A percentile compares a stretch with the other conserved stretches of the same genome.
These are phyloP conservation scores for Drosophila equinoxialis DNA, from an alignment of 1,140 invertebrate species.

Conservation along the genomic window DNA sequence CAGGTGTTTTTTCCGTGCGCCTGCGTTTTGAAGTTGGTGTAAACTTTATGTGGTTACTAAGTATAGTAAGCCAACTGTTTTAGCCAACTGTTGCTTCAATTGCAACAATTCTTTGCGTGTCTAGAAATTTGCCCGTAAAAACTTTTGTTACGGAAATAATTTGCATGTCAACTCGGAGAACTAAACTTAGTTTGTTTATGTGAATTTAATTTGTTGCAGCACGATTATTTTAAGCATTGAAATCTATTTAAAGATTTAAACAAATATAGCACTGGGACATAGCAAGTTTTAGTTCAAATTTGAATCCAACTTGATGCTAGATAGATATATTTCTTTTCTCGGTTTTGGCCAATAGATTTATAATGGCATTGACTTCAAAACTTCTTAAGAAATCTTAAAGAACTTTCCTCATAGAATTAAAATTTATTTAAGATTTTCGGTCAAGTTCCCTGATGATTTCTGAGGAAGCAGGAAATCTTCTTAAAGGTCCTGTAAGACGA, in stretches of 20 bases:
- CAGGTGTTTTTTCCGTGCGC: constrained; percentile 33
- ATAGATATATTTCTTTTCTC: no score
- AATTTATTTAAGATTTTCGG: no score
- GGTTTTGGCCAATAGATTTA: no score
- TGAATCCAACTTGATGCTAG: no score
- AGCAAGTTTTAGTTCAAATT: no score
- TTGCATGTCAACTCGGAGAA: constrained; percentile 14
- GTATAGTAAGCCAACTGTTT: neutral
- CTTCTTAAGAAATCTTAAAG: no score
- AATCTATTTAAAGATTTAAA: neutral
- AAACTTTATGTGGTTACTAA: constrained; percentile 17
- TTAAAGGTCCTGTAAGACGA: no score
- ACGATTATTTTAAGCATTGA: neutral
- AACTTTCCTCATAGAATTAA: no score
- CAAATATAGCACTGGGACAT: no score
- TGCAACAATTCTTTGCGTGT: constrained; percentile 69
- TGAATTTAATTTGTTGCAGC: neutral
- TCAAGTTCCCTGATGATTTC: no score
- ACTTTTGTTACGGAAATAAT: constrained; percentile 32
- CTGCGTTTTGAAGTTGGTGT: constrained; percentile 26
- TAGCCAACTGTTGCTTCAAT: constrained; percentile 52
- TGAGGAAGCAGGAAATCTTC: no score
- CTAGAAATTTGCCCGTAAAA: neutral
- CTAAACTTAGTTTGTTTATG: neutral
- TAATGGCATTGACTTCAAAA: no score